phyloP scores from a whole-genome alignment of 2,113 vertebrate species.

The Monarcha castaneiventris region DNA sequence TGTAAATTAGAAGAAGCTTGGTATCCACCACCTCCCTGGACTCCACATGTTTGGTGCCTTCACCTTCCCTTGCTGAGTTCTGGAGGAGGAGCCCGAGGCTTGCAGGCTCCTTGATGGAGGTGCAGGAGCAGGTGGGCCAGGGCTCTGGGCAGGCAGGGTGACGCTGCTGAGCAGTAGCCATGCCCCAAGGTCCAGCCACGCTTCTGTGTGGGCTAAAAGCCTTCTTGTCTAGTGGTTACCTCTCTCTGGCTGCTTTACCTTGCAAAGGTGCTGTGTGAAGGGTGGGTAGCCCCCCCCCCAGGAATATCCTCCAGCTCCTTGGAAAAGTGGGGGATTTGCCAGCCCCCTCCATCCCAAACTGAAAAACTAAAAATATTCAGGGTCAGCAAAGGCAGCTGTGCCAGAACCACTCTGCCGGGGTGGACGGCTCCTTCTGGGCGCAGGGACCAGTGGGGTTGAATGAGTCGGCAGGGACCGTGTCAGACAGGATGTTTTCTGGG shows the following conservation, averaged over 20 bases:
- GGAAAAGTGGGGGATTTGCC: neutral
- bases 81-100: neutral
- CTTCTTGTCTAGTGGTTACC: neutral
- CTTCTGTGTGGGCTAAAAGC: neutral
- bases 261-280: neutral
- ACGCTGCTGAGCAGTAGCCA: neutral
- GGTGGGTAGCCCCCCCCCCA: rapidly evolving
- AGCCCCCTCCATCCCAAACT: neutral
- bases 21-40: neutral
- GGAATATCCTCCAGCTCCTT: neutral
- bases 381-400: neutral
- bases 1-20: neutral
- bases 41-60: rapidly evolving
- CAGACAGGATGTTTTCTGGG: neutral
- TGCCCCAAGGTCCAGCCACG: neutral
- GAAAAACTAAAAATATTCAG: too few species aligned
- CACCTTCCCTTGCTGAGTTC: neutral
- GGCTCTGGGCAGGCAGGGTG: neutral
- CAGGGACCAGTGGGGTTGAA: neutral
- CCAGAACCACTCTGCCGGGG: rapidly evolving
- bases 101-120: neutral
- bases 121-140: rapidly evolving
- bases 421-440: rapidly evolving
- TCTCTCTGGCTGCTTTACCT: neutral
- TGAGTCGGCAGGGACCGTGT: rapidly evolving